A percentile compares a stretch with the other conserved stretches of the same genome.
These are phyloP conservation scores for Tetrax tetrax DNA, from an alignment of 2,113 vertebrate genomes.

Conservation along the genomic window DNA sequence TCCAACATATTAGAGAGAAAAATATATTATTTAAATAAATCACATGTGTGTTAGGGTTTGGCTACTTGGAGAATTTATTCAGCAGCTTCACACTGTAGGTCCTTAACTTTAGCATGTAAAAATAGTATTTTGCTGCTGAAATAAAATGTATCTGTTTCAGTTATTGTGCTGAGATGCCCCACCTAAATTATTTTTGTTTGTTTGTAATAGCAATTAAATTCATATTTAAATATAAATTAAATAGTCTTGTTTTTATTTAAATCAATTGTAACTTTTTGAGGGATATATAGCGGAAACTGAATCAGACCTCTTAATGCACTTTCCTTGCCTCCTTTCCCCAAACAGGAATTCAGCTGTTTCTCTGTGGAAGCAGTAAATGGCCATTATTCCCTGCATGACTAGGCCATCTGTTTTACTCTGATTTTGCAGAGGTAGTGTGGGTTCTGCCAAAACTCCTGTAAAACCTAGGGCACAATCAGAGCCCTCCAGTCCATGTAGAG, in stretches of 20 bases:
- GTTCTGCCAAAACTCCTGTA: neutral
- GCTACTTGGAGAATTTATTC: neutral
- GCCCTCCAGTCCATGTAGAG: neutral
- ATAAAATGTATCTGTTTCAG: neutral
- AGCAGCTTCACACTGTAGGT: neutral
- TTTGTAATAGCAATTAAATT: neutral
- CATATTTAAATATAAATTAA: neutral
- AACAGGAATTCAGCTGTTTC: neutral
- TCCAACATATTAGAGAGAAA: neutral
- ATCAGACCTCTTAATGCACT: neutral
- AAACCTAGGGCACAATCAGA: neutral
- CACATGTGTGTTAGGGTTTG: neutral
- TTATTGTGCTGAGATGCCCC: neutral
- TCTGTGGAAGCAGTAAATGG: neutral
- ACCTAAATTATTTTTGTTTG: neutral
- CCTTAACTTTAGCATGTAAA: neutral
- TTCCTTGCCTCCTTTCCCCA: neutral
- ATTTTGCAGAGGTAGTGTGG: neutral
- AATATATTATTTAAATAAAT: neutral
- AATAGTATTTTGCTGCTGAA: conserved; percentile 30
- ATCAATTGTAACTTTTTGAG: neutral
- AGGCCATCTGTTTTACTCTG: neutral
- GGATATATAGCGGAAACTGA: neutral
- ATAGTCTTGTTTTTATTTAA: neutral
- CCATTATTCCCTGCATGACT: neutral